Percentiles rank a stretch among this genome's conserved stretches.
Conservation (phyloP, 2,888 invertebrate genomes). For the Axea sp. region DNA sequence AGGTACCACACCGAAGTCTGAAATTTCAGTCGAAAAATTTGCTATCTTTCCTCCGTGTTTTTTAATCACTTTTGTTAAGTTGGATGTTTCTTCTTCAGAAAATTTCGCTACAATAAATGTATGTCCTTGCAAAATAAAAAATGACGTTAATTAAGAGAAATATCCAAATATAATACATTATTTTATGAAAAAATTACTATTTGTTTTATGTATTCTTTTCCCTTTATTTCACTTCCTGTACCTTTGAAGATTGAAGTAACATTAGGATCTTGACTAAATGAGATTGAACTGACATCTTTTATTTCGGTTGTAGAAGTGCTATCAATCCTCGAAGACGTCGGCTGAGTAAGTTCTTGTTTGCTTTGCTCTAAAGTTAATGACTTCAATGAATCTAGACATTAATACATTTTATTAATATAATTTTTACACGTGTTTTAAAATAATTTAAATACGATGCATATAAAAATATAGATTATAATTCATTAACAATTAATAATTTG, state of each 20-base stretch:
- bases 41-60: conserved; percentile 82
- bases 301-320: conserved; percentile 25
- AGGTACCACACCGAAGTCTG: conserved; percentile 86
- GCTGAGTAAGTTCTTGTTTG: neutral
- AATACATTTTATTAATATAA: too few relatives aligned
- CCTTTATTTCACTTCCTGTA: too few relatives aligned
- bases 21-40: conserved; percentile 80
- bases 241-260: conserved; percentile 39
- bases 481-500: too few relatives aligned
- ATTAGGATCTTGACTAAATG: conserved; percentile 68
- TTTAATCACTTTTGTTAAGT: conserved; percentile 80
- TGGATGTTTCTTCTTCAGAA: conserved; percentile 78
- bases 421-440: too few relatives aligned
- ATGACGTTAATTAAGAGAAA: too few relatives aligned
- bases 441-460: too few relatives aligned
- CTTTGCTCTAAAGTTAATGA: conserved; percentile 10
- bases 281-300: conserved; percentile 68
- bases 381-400: too few relatives aligned
- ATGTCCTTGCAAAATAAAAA: conserved; percentile 66
- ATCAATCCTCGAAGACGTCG: conserved; percentile 9
- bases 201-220: too few relatives aligned
- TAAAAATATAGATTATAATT: too few relatives aligned
- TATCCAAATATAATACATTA: too few relatives aligned
- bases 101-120: conserved; percentile 79
- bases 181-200: too few relatives aligned